Percentiles rank a stretch among this genome's conserved stretches.
phyloP scores from a whole-genome alignment of 1,140 invertebrate genomes.

The Polyergus mexicanus region DNA sequence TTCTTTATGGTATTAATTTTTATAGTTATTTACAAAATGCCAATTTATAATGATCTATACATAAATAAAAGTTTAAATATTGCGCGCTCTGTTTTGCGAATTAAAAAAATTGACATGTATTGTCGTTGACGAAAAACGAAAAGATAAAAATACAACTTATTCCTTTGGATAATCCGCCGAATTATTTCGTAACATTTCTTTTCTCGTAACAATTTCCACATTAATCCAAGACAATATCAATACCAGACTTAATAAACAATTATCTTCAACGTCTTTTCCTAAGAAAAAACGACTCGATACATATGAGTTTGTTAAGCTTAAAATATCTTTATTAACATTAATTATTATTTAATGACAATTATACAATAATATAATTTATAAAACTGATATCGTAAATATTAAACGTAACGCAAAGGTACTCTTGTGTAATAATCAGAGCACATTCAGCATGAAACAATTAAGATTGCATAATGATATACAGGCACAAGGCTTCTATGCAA shows the following conservation, averaged over 20 bases:
- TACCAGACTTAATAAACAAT: not conserved
- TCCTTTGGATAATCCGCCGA: not conserved
- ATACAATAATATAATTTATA: not conserved
- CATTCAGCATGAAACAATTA: conserved; percentile 3
- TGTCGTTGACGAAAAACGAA: not conserved
- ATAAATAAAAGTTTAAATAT: too few species aligned
- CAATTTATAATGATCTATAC: too few species aligned
- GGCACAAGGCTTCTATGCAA: not conserved
- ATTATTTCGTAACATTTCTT: not conserved
- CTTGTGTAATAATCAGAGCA: not conserved
- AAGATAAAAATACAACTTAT: conserved; percentile 5
- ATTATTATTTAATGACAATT: not conserved
- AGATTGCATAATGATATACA: not conserved
- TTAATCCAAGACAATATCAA: not conserved
- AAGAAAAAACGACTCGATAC: not conserved
- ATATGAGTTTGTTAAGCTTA: not conserved
- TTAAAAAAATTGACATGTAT: not conserved
- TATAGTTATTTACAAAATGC: too few species aligned
- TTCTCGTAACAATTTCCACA: not conserved
- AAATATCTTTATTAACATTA: not conserved
- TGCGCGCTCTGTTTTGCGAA: not conserved
- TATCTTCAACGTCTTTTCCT: not conserved
- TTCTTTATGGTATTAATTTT: too few species aligned
- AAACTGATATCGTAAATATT: not conserved
- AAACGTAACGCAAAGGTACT: not conserved